A percentile compares a stretch with the other conserved stretches of the same genome.
phyloP scores from a whole-genome alignment of 1,140 invertebrate genomes.

The Micrasema minimum region DNA sequence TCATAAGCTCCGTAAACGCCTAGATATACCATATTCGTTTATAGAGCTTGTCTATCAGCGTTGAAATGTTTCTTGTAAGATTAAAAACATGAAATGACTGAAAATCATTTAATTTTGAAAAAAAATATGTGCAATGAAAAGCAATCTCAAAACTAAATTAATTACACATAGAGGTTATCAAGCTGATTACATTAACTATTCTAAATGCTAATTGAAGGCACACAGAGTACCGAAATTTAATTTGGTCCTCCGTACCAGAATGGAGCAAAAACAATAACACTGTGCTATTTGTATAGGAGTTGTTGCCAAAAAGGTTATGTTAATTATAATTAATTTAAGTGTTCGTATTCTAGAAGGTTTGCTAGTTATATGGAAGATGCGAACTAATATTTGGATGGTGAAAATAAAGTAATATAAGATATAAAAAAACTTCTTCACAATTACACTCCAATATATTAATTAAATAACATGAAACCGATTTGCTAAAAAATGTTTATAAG shows the following conservation, averaged over 20 bases:
- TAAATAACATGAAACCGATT: not conserved
- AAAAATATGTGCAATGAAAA: not conserved
- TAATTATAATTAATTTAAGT: conserved; percentile 50
- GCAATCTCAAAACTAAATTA: not conserved
- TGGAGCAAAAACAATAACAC: conserved; percentile 4
- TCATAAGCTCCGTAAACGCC: no score
- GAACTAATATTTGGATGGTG: not conserved
- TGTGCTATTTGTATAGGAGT: not conserved
- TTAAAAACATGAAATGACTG: not conserved
- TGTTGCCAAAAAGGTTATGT: conserved; percentile 45
- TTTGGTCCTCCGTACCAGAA: not conserved
- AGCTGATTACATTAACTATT: not conserved
- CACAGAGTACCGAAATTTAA: conserved; percentile 22
- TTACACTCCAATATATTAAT: not conserved
- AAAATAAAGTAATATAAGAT: not conserved
- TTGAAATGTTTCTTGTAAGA: no score
- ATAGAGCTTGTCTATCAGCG: not conserved
- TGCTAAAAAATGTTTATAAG: not conserved
- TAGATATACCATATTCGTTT: no score
- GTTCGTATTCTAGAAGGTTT: no score
- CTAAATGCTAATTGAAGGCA: conserved; percentile 9
- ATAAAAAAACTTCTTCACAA: not conserved
- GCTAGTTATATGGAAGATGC: conserved; percentile 18
- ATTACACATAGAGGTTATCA: not conserved
- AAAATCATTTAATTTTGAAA: not conserved